Percentiles rank a stretch among this genome's conserved stretches.
Conservation (phyloP, 2,888 invertebrate species). For the Yponomeuta sedellus region DNA sequence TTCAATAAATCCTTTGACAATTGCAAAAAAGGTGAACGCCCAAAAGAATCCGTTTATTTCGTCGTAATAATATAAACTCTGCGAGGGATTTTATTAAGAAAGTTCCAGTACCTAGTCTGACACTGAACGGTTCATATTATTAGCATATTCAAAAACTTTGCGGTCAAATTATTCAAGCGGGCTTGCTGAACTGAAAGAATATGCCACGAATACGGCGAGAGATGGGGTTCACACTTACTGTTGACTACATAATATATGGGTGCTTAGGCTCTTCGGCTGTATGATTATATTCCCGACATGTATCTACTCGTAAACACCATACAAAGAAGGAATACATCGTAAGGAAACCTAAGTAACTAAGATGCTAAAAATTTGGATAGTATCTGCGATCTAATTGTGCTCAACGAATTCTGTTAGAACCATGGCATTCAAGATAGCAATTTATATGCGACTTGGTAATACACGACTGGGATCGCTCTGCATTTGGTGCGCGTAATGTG, state of each 20-base stretch:
- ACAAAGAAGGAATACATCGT: no score
- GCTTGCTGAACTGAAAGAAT: not conserved
- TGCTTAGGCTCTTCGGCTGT: not conserved
- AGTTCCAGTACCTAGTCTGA: conserved; percentile 32
- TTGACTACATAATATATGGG: not conserved
- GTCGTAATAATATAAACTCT: not conserved
- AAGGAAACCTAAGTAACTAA: no score
- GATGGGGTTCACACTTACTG: not conserved
- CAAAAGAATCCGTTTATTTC: not conserved
- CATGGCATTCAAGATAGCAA: no score
- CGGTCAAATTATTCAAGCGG: conserved; percentile 8
- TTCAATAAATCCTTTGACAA: not conserved
- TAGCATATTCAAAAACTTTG: conserved; percentile 49
- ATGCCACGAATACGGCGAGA: not conserved
- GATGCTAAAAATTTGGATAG: no score
- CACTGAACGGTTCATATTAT: conserved; percentile 37
- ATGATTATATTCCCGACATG: no score
- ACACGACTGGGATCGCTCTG: no score
- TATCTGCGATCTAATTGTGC: no score
- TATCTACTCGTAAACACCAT: no score
- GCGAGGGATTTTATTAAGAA: conserved; percentile 46
- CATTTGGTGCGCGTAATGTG: no score
- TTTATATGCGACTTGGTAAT: no score
- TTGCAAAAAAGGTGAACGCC: not conserved
- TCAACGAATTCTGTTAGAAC: no score